Percentiles rank a stretch among this genome's conserved stretches.
Evolutionary conservation across 2,888 invertebrate species (phyloP).

Genomic region (Rhagonycha fulva): DNA sequence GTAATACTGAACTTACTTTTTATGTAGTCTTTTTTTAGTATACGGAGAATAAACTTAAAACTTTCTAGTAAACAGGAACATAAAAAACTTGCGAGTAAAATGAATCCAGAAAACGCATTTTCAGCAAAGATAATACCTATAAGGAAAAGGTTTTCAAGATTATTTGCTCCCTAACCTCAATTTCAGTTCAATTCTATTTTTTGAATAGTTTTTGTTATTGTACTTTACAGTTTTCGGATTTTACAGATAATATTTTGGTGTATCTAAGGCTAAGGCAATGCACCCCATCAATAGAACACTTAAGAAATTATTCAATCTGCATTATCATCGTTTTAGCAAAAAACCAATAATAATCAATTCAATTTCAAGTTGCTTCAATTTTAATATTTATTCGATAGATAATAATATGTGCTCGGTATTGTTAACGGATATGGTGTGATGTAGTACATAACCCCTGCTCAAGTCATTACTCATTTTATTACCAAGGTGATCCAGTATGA

Average conservation of each 20-base stretch:
- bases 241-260: no score
- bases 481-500: conserved; percentile 37
- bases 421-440: not conserved
- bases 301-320: not conserved
- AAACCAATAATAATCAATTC: not conserved
- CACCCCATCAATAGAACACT: not conserved
- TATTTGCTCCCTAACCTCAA: not conserved
- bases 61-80: conserved; percentile 44
- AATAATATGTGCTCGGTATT: not conserved
- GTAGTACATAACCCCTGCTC: not conserved
- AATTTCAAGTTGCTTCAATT: not conserved
- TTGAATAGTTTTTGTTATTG: not conserved
- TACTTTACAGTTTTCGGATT: not conserved
- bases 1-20: not conserved
- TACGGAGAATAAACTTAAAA: conserved; percentile 17
- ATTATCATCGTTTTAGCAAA: not conserved
- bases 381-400: not conserved
- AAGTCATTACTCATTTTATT: conserved; percentile 13
- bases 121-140: not conserved
- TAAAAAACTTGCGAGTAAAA: conserved; percentile 40
- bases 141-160: not conserved
- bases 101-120: conserved; percentile 37
- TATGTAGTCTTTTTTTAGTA: not conserved
- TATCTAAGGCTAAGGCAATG: not conserved
- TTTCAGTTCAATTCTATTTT: not conserved